phyloP scores from a whole-genome alignment of 2,113 vertebrate genomes.

The Scortum barcoo region DNA sequence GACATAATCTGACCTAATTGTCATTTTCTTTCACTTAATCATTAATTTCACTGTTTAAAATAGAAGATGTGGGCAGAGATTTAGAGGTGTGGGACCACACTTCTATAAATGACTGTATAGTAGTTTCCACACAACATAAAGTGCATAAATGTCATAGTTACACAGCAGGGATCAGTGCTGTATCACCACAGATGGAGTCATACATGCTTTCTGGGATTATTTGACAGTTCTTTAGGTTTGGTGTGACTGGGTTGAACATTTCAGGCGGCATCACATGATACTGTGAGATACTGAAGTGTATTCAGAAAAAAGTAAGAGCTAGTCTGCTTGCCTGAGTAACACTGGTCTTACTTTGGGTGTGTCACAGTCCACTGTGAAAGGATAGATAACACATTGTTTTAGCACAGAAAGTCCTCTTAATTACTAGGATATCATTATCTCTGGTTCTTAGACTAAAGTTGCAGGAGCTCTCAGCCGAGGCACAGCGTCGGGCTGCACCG shows the following conservation, averaged over 20 bases:
- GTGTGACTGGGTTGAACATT: neutral
- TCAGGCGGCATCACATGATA: neutral
- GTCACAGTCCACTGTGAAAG: neutral
- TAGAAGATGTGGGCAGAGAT: neutral
- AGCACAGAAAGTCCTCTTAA: neutral
- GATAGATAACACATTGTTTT: neutral
- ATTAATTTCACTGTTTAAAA: neutral
- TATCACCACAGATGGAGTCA: neutral
- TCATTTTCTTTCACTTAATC: too few species aligned
- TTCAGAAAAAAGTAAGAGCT: neutral
- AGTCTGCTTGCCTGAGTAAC: neutral
- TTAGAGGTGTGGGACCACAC: neutral
- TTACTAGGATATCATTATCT: neutral
- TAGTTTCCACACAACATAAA: neutral
- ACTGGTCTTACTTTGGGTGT: neutral
- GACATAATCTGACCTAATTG: too few species aligned
- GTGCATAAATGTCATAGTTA: neutral
- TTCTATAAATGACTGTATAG: neutral
- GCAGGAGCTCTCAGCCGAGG: constrained; percentile 2
- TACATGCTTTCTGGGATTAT: too few species aligned
- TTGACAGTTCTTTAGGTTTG: neutral
- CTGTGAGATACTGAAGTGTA: neutral
- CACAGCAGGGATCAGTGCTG: neutral
- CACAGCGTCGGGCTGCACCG: neutral
- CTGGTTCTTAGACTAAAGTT: neutral